Base-by-base conservation (phyloP, 2,888 invertebrate species). In the Carterocephalus palaemon region DNA sequence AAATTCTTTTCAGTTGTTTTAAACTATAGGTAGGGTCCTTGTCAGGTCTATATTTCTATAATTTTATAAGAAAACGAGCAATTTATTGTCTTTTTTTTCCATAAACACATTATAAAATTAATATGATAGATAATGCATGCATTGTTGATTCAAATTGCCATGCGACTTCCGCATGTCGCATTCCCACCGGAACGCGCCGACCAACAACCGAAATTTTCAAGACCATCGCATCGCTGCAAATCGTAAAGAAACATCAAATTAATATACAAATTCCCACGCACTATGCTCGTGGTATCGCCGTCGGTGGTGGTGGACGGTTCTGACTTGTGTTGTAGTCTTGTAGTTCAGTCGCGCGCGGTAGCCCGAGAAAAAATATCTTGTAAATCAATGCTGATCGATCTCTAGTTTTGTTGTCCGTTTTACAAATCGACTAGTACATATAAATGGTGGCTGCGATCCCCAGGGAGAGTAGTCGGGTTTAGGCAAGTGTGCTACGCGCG, bases 401-500 rank as follows among this genome's bases (percentile, higher is more conserved):
- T 33, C 24, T 31, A 52, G 45, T 53, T 62, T 58, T 56, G 52
- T 56, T 52, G 62, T 64, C 63, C 70, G 63, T 61, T 64, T 70
- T 73, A 65, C 67, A 69, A 67, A 65, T 53, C 51, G 50, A 33
- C 51, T 67, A 72, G 72, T 60, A 62, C 68, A 65, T 78, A 75
- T 73, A 80, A 79, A 68, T 61, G 64, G 67, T 64, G 62, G 64
- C 62, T 64, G 62, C 56, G 54, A 64, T 62, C 61, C 70, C 70
- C 59, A 49, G 24, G 32, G 46, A 57, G 48, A 55, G 49, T 62
- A 67, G 63, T 67, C n/a, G n/a, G n/a, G n/a, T n/a, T n/a, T n/a
- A n/a, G n/a, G 58, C 64, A 66, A 64, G 66, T n/a, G 55, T 56
- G 58, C 57, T n/a, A 63, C 59, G 64, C 57, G 62, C 51, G 54